A percentile compares a stretch with the other conserved stretches of the same genome.
phyloP scores from a whole-genome alignment of 2,113 vertebrate species.

The Aldabrachelys gigantea region DNA sequence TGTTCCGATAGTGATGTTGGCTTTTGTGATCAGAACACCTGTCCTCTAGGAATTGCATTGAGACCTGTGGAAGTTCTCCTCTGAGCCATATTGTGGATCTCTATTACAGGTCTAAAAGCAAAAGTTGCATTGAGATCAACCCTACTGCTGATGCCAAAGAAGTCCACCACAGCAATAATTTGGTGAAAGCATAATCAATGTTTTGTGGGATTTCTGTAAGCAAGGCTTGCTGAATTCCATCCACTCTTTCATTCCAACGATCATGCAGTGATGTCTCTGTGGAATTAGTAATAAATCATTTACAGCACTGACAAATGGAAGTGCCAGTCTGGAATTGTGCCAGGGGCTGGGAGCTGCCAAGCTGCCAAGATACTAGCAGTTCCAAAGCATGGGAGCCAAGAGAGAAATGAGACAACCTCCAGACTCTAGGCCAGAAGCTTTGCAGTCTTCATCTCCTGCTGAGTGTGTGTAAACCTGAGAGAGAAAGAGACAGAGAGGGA shows the following conservation, averaged over 20 bases:
- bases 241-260: background rate
- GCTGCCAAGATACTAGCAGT: background rate
- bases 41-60: background rate
- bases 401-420: background rate
- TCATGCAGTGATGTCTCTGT: background rate
- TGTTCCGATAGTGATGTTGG: background rate
- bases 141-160: background rate
- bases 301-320: background rate
- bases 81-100: background rate
- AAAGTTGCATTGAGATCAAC: background rate
- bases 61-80: background rate
- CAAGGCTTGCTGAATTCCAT: background rate
- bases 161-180: background rate
- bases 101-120: background rate
- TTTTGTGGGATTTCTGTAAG: background rate
- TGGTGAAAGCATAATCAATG: background rate
- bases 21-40: background rate
- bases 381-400: background rate
- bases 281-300: background rate
- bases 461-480: accelerated
- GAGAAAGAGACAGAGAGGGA: too few species aligned
- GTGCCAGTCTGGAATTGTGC: background rate
- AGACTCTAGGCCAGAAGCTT: accelerated
- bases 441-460: accelerated
- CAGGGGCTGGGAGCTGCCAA: background rate